Percentiles rank a stretch among this genome's conserved stretches.
Conservation (phyloP, 2,888 invertebrate species). For the Rhagonycha lutea region DNA sequence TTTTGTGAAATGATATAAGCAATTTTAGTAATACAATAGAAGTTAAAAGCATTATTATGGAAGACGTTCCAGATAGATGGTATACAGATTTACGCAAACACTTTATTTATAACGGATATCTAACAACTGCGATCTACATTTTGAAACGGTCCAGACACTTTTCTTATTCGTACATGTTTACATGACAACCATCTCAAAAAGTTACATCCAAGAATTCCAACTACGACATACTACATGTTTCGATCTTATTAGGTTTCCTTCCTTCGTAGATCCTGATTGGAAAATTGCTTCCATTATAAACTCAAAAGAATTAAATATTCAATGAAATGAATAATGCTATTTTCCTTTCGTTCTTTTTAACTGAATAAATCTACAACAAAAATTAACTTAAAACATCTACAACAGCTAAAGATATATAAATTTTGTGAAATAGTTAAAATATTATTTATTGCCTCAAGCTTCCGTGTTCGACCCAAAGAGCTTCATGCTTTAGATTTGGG, state of each 20-base stretch:
- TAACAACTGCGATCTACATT: background rate
- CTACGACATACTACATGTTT: too few species aligned
- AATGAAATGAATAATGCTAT: too few species aligned
- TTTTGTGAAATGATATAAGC: background rate
- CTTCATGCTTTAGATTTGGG: background rate
- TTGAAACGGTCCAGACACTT: background rate
- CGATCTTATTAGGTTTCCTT: too few species aligned
- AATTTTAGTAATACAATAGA: background rate
- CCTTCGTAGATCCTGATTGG: too few species aligned
- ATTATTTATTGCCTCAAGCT: background rate
- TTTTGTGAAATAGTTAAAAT: background rate
- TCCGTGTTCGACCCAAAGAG: background rate
- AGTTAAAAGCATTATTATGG: background rate
- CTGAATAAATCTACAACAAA: too few species aligned
- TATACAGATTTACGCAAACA: background rate
- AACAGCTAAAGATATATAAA: background rate
- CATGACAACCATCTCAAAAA: background rate
- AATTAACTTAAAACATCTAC: background rate
- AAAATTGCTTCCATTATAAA: too few species aligned
- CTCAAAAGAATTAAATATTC: too few species aligned
- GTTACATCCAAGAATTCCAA: too few species aligned
- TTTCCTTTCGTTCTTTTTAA: too few species aligned
- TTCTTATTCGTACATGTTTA: background rate
- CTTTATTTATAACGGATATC: background rate
- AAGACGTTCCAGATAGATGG: background rate